These are phyloP conservation scores for Cheiracanthium punctorium DNA, from an alignment of 2,888 invertebrate species.

Conservation along the genomic window DNA sequence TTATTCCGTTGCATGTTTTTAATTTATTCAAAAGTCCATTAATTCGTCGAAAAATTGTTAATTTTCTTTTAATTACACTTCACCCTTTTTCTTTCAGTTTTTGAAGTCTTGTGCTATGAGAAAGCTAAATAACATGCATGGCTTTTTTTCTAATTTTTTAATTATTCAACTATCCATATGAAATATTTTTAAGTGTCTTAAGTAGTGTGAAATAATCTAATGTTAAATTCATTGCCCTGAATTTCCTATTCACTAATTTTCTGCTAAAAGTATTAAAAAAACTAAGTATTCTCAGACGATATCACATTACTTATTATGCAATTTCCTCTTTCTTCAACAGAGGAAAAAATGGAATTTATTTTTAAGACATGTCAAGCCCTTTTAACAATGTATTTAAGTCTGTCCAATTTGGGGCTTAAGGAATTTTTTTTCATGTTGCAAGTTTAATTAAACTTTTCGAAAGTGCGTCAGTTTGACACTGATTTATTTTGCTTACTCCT, in stretches of 20 bases:
- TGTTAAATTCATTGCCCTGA: conserved; percentile 5
- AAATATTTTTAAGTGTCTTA: background rate
- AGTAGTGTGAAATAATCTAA: background rate
- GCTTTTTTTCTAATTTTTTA: background rate
- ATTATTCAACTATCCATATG: background rate
- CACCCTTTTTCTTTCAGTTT: background rate
- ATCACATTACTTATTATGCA: conserved; percentile 18
- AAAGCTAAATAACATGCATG: background rate
- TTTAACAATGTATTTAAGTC: conserved; percentile 65
- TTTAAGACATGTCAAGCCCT: conserved; percentile 52
- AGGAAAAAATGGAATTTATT: background rate
- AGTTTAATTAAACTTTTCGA: conserved; percentile 66
- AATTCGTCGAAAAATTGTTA: background rate
- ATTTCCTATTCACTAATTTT: background rate
- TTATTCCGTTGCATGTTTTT: background rate
- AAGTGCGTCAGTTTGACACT: conserved; percentile 63
- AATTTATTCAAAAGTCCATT: background rate
- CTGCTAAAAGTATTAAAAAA: background rate
- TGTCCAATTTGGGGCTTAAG: conserved; percentile 61
- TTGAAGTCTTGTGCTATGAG: background rate
- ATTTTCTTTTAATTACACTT: background rate
- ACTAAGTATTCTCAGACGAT: background rate
- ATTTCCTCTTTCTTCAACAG: background rate
- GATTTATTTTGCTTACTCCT: conserved; percentile 58
- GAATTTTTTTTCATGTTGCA: conserved; percentile 23